A percentile compares a stretch with the other conserved stretches of the same genome.
These are phyloP conservation scores for Battus philenor DNA, from an alignment of 1,140 invertebrate species.

Conservation along the genomic window DNA sequence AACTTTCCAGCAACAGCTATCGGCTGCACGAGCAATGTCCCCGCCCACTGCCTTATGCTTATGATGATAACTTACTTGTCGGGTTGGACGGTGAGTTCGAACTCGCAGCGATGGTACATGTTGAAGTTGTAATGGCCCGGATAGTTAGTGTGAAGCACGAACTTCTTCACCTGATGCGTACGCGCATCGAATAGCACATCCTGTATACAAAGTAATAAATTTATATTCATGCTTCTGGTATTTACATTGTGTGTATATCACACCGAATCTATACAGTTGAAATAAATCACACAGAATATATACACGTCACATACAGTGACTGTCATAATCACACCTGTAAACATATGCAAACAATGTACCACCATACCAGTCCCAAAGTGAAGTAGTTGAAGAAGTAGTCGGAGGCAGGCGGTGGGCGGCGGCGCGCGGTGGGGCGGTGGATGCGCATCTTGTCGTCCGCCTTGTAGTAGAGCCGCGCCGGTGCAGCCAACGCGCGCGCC, in stretches of 20 bases:
- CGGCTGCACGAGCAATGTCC: too few species aligned
- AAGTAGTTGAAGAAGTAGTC: conserved; percentile 99
- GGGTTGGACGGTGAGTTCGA: conserved; percentile 84
- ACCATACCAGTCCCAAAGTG: conserved; percentile 94
- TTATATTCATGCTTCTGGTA: too few species aligned
- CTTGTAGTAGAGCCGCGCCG: conserved; percentile 93
- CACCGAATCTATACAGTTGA: too few species aligned
- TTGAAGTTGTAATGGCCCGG: conserved; percentile 99
- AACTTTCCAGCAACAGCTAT: too few species aligned
- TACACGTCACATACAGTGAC: too few species aligned
- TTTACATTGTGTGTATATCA: too few species aligned
- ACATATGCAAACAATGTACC: too few species aligned
- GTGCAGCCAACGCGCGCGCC: conserved; percentile 82
- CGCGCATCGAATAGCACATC: conserved; percentile 97
- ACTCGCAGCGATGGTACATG: conserved; percentile 96
- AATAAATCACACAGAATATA: too few species aligned
- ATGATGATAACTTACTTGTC: conserved; percentile 70
- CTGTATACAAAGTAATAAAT: conserved; percentile 78
- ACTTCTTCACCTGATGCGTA: conserved; percentile 95
- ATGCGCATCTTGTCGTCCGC: conserved; percentile 99
- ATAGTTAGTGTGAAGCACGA: conserved; percentile 98
- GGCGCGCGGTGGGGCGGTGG: conserved; percentile 91
- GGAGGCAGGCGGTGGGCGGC: conserved; percentile 83
- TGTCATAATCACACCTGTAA: too few species aligned
- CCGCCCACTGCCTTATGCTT: too few species aligned